phyloP scores from a whole-genome alignment of 2,113 vertebrate species.

The Cephalopterus ornatus region DNA sequence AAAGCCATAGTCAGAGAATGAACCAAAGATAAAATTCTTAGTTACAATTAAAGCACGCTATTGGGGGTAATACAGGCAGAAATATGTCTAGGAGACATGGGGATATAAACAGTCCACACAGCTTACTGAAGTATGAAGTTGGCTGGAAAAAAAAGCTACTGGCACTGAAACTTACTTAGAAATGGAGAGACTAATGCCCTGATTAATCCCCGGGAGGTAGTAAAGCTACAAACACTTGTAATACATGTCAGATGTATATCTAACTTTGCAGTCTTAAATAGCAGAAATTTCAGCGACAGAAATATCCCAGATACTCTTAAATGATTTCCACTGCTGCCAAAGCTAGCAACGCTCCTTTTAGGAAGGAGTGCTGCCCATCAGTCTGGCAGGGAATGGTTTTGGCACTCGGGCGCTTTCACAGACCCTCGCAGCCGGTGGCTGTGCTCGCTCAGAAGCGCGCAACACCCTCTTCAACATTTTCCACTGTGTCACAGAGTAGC shows the following conservation, averaged over 20 bases:
- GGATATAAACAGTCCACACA: background rate
- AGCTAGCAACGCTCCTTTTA: background rate
- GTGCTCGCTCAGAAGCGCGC: rapidly evolving
- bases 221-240: background rate
- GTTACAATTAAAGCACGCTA: background rate
- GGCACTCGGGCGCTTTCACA: rapidly evolving
- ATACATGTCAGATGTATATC: background rate
- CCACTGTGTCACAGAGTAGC: background rate
- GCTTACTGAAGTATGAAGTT: background rate
- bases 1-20: background rate
- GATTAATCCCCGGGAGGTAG: background rate
- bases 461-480: background rate
- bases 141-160: background rate
- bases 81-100: background rate
- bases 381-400: background rate
- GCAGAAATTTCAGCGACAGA: background rate
- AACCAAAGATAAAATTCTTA: background rate
- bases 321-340: background rate
- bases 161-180: background rate
- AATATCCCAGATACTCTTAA: background rate
- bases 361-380: background rate
- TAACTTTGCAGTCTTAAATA: background rate
- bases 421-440: background rate
- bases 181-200: background rate
- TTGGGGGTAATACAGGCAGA: background rate